Percentiles rank a stretch among this genome's conserved stretches.
Conservation (phyloP, 2,888 invertebrate genomes). For the Corbicula japonica region DNA sequence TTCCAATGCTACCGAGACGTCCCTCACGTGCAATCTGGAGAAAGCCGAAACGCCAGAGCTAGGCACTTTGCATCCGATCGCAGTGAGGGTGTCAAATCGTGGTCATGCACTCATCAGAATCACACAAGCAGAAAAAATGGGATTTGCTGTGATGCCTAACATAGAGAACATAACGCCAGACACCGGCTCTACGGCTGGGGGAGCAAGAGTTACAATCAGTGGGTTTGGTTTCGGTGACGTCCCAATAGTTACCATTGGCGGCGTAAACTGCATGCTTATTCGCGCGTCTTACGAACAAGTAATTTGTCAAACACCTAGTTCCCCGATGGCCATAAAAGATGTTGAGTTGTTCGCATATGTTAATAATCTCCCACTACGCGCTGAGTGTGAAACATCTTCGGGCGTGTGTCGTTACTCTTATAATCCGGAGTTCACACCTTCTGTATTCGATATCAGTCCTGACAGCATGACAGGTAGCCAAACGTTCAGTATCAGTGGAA, state of each 20-base stretch:
- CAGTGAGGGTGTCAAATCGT: constrained; percentile 63
- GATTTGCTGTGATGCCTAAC: constrained; percentile 63
- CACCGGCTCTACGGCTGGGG: constrained; percentile 64
- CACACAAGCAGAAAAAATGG: constrained; percentile 39
- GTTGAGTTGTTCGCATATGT: constrained; percentile 32
- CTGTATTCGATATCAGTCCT: constrained; percentile 57
- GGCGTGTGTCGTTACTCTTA: constrained; percentile 62
- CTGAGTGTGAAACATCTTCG: constrained; percentile 55
- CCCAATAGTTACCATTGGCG: constrained; percentile 62
- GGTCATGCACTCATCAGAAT: constrained; percentile 65
- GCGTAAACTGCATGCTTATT: constrained; percentile 62
- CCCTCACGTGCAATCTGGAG: constrained; percentile 54
- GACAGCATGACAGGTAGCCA: constrained; percentile 56
- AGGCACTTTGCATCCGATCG: constrained; percentile 58
- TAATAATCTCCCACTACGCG: constrained; percentile 39
- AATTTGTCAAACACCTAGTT: constrained; percentile 61
- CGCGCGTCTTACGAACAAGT: constrained; percentile 67
- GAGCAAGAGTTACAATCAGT: constrained; percentile 58
- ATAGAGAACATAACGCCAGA: constrained; percentile 57
- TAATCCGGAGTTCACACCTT: constrained; percentile 61
- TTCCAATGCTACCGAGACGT: constrained; percentile 13
- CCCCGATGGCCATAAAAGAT: constrained; percentile 24
- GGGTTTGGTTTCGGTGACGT: constrained; percentile 70
- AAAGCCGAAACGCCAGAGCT: constrained; percentile 53
- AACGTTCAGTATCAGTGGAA: constrained; percentile 68